A percentile compares a stretch with the other conserved stretches of the same genome.
Conservation (phyloP, 2,113 vertebrate genomes). For the Gymnorhina tibicen region DNA sequence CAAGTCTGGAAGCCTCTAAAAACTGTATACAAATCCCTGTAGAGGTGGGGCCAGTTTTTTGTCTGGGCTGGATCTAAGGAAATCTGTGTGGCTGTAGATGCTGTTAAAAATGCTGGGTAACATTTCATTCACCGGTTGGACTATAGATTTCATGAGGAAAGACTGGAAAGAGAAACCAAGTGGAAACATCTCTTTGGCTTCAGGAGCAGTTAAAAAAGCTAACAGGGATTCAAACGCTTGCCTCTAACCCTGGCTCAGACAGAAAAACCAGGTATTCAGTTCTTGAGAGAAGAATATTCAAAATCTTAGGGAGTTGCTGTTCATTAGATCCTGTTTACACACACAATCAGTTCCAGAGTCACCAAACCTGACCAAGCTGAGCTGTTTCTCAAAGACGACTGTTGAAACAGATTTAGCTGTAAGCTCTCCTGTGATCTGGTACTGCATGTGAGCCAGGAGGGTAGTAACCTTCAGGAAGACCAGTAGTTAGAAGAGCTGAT, state of each 20-base stretch:
- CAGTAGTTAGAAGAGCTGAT: background rate
- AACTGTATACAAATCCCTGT: background rate
- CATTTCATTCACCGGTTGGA: background rate
- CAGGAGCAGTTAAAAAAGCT: background rate
- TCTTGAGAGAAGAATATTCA: background rate
- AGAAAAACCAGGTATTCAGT: background rate
- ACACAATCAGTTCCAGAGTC: background rate
- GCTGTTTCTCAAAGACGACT: background rate
- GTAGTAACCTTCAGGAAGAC: background rate
- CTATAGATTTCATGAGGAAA: background rate
- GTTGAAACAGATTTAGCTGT: background rate
- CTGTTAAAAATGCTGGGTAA: background rate
- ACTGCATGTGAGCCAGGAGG: background rate
- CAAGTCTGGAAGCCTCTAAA: background rate
- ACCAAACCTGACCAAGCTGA: background rate
- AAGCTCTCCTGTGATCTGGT: background rate
- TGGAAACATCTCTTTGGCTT: background rate
- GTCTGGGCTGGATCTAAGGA: background rate
- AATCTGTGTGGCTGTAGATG: background rate
- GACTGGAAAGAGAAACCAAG: background rate
- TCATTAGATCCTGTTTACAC: background rate
- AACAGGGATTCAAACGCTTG: background rate
- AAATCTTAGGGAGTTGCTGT: background rate
- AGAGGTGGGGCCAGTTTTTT: background rate
- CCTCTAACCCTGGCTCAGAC: background rate